Base-by-base conservation (phyloP, 2,113 vertebrate species). In the Apus apus region DNA sequence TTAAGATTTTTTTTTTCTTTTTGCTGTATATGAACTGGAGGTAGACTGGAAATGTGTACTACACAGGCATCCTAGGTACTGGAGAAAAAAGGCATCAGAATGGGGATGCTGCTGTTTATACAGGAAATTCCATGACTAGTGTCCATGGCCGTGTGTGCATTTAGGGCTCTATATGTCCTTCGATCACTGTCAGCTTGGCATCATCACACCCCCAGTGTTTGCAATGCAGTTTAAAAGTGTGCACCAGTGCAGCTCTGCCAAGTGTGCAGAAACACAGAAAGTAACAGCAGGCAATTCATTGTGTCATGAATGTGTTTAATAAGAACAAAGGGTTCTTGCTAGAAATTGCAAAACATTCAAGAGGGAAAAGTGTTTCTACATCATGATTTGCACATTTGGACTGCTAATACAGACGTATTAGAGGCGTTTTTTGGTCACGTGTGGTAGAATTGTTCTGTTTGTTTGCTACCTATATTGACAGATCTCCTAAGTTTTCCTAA, bases 381-480 rank as follows among this genome's bases (percentile, higher is more conserved):
- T 21, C 27, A 10, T 30, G 5, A 29, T 2, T 2, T 48, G 20
- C 20, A 25, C 8, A 13, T 5, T 7, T 14, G 18, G 14, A 2
- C 56, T 71, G 21, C 29, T 66, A 56, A 34, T 45, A n/a, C 2
- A 25, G 57, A n/a, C 4, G 4, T 13, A 11, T 46, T 45, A 11
- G 9, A 54, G 16, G 15, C 50, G 21, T 16, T 13, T 29, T 32
- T 38, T 14, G 12, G 5, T 58, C 32, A 13, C 4, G 2, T 60
- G 15, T 27, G 84, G 5, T 34, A 46, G n/a, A 66, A 58, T 45
- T 77, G 6, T 57, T 81, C 19, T 34, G 11, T 9, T 30, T 78
- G 36, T 66, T 89, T 85, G 6, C 15, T 45, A 17, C 17, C 17
- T 60, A 11, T 16, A 3, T 30, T 60, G n/a, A 32, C 8, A 60